Evolutionary conservation across 2,797 vertebrate species (phyloP).

Genomic region (Alectoris magna): DNA sequence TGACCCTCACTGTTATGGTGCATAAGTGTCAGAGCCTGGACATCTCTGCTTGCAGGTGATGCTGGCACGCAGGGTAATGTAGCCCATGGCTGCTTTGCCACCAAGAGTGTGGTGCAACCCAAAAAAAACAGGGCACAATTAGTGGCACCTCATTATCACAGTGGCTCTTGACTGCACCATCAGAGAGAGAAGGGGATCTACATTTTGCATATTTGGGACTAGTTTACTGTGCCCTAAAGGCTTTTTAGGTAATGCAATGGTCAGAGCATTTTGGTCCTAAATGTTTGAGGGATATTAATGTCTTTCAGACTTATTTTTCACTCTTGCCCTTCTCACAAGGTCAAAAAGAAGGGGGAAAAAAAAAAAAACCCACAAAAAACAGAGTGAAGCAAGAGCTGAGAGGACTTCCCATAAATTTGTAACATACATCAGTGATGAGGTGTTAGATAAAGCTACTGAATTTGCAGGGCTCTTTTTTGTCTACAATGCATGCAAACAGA

Average conservation of each 20-base stretch:
- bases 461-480: not conserved
- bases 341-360: too few relatives aligned
- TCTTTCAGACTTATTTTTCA: not conserved
- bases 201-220: not conserved
- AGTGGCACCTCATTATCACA: too few relatives aligned
- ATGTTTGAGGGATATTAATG: not conserved
- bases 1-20: not conserved
- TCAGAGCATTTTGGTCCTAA: not conserved
- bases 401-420: not conserved
- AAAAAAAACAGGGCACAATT: too few relatives aligned
- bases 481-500: not conserved
- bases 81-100: rapidly evolving
- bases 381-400: not conserved
- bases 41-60: not conserved
- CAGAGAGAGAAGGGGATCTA: rapidly evolving
- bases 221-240: not conserved
- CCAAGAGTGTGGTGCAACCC: not conserved
- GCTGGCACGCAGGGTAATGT: not conserved
- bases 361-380: not conserved
- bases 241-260: too few relatives aligned
- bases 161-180: not conserved
- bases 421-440: not conserved
- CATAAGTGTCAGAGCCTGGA: not conserved
- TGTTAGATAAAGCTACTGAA: not conserved
- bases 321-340: not conserved